A percentile compares a stretch with the other conserved stretches of the same genome.
These are phyloP conservation scores for Carettochelys insculpta DNA, from an alignment of 2,113 vertebrate genomes.

Conservation along the genomic window DNA sequence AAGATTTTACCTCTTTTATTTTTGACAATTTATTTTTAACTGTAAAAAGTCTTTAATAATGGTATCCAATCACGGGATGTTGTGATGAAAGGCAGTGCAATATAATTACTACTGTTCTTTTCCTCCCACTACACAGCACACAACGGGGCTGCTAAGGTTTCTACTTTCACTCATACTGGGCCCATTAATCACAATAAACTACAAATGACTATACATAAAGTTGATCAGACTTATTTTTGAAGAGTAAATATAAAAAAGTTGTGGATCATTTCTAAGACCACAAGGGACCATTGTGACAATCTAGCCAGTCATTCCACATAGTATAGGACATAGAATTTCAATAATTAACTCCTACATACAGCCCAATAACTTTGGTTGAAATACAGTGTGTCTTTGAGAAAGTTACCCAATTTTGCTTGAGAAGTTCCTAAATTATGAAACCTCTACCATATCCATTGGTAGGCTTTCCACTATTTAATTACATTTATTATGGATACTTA, in stretches of 20 bases:
- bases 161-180: background rate
- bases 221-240: accelerated
- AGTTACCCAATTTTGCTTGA: background rate
- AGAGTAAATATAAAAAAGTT: accelerated
- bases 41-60: background rate
- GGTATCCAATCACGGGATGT: background rate
- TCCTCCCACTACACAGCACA: background rate
- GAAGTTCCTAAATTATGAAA: background rate
- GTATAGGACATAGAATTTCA: accelerated
- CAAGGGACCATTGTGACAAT: accelerated
- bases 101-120: background rate
- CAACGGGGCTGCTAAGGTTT: background rate
- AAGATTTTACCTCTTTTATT: background rate
- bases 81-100: background rate
- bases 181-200: background rate
- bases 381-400: accelerated
- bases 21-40: background rate
- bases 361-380: accelerated
- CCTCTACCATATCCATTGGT: accelerated
- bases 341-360: accelerated
- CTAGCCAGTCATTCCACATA: accelerated
- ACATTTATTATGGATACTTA: background rate
- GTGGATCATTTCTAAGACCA: background rate
- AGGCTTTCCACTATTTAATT: background rate
- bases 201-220: background rate